Evolutionary conservation across 2,888 invertebrate species (phyloP).

Genomic region (Hesperia comma): DNA sequence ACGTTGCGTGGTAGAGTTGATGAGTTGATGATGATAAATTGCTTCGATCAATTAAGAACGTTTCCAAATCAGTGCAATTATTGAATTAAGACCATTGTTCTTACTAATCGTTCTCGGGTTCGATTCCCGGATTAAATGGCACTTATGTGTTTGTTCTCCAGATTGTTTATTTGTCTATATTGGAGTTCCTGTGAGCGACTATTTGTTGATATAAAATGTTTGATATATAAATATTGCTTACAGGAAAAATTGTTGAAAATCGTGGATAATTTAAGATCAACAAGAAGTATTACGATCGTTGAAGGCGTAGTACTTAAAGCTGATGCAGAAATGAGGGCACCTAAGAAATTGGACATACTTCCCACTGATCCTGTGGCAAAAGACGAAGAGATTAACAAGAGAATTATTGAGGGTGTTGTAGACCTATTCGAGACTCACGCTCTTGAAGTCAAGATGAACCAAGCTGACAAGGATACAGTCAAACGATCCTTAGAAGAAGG

Average conservation of each 20-base stretch:
- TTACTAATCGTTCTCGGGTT: not conserved
- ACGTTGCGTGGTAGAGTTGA: conserved; percentile 15
- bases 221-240: conserved; percentile 46
- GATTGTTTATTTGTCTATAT: not conserved
- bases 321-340: conserved; percentile 73
- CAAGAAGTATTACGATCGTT: conserved; percentile 81
- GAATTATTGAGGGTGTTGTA: conserved; percentile 89
- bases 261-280: conserved; percentile 83
- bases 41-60: not conserved
- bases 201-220: conserved; percentile 15
- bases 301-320: conserved; percentile 86
- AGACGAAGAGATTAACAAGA: conserved; percentile 88
- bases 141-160: not conserved
- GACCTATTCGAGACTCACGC: conserved; percentile 91
- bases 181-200: too few species aligned
- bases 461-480: conserved; percentile 88
- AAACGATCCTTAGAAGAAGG: conserved; percentile 93
- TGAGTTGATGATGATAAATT: conserved; percentile 17
- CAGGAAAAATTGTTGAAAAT: conserved; percentile 89
- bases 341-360: conserved; percentile 86
- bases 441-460: conserved; percentile 91
- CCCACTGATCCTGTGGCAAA: conserved; percentile 89
- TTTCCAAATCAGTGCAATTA: not conserved
- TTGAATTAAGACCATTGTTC: conserved; percentile 1
- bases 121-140: not conserved